Evolutionary conservation across 2,797 vertebrate genomes (phyloP), one percentile per base, ranked within the genome.

Genomic region (Gila robusta): DNA sequence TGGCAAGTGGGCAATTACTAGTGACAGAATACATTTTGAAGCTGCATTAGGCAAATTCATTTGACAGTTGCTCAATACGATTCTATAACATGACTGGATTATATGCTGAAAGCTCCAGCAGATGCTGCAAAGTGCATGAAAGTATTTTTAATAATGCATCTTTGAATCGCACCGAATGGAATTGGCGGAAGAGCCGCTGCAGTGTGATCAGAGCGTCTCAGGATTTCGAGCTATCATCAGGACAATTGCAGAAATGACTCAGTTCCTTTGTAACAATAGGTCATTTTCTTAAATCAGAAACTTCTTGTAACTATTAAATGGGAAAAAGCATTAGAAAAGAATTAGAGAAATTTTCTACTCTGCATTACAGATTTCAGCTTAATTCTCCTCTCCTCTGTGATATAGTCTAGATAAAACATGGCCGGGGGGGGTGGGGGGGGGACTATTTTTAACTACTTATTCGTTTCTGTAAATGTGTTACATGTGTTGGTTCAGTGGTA

Each of bases 81-180:
- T 88, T 92, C 91, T 88, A 92, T 90, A 92, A 89, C 89, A 86
- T 90, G 87, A 78, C 86, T 81, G 88, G 89, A 91, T 90, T 91
- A 91, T 89, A 90, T 82, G 85, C 79, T 85, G 83, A 81, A 82
- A 86, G 69, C 88, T 88, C 88, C 83, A 86, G 85, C 86, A 86
- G 88, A 85, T 88, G 82, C 85, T 89, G 86, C 52, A 90, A 91
- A 81, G 88, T 91, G 90, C 89, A 87, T 86, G 66, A 86, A 89
- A 90, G 90, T 90, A 87, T 90, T 83, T 91, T 91, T 91, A 78
- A 89, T 91, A 90, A 93, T 92, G 88, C 87, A 92, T 93, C 90
- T 92, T 92, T 90, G 91, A 93, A 92, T 88, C 89, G 89, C 87
- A 92, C 92, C 82, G 91, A 93, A 91, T 89, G 62, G 92, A 93